Evolutionary conservation across 2,888 invertebrate species (phyloP), one percentile per base, ranked within the genome.

Genomic region (Dynastes tityus): DNA sequence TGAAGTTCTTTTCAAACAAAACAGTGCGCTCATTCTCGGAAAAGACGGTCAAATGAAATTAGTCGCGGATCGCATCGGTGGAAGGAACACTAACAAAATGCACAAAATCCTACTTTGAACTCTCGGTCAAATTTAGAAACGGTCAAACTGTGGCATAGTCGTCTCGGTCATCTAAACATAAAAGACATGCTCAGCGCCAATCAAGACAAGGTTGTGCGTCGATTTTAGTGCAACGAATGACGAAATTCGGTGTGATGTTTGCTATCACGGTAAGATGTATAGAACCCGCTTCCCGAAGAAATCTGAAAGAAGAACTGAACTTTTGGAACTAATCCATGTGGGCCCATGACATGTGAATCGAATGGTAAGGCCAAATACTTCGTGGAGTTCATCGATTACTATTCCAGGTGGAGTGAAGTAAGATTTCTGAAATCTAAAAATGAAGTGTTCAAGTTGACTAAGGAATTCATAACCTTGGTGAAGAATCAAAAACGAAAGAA

Each of bases 381-480:
- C 22, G 22, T 22, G 22, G 22, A 22, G 22, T 22, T 22, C 64
- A 84, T 85, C 27, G 84, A 84, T 65, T 83, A 85, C 78, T 73
- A 73, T 76, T 80, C 81, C 3, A 77, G 80, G 53, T 85, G 80
- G 75, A 81, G 81, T 45, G 79, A 76, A n/a, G 80, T 85, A 40
- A 55, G 78, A 11, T 83, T 84, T 58, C 13, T 84, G 6, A 82
- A 78, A 77, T 40, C 45, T 9, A 85, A 85, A 78, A 73, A 68
- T 2, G 84, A 84, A 77, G 82, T 82, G 9, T 67, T 80, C 11
- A 51, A 82, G 45, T 68, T n/a, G 37, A 80, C 80, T 22, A 79
- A 80, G 71, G 80, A 81, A 70, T 82, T 61, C 63, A 79, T 81
- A 22, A 22, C 22, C 22, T 22, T 22, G 22, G 22, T 6, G 65